Evolutionary conservation across 2,113 vertebrate genomes (phyloP).

Genomic region (Petrocephalus zakoni): DNA sequence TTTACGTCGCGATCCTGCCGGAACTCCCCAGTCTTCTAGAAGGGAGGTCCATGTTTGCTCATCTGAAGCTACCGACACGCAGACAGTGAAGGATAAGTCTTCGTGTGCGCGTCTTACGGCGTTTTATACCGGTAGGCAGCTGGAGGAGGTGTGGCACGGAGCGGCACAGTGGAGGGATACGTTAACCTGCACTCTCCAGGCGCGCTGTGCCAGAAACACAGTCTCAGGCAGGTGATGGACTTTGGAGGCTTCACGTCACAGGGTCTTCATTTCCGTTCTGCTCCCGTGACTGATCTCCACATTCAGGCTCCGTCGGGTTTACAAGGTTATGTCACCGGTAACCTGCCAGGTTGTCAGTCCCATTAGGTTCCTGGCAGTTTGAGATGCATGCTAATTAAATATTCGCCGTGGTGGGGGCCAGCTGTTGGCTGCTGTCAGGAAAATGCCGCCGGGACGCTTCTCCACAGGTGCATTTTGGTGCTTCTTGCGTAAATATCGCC

Average conservation of each 20-base stretch:
- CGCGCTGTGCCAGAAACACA: background rate
- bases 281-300: background rate
- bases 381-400: constrained; percentile 16
- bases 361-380: background rate
- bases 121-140: background rate
- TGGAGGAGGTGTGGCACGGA: background rate
- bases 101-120: background rate
- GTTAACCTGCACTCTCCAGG: background rate
- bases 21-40: background rate
- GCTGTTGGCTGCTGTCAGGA: background rate
- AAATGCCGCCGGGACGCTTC: background rate
- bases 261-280: background rate
- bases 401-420: background rate
- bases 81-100: background rate
- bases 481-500: background rate
- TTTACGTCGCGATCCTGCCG: background rate
- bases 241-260: background rate
- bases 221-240: background rate
- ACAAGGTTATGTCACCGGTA: background rate
- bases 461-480: background rate
- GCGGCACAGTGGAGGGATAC: background rate
- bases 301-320: background rate
- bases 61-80: background rate
- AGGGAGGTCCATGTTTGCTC: background rate
- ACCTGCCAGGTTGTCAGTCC: background rate